Evolutionary conservation across 2,113 vertebrate genomes (phyloP).

Genomic region (Stomatorhinus ivindoensis): DNA sequence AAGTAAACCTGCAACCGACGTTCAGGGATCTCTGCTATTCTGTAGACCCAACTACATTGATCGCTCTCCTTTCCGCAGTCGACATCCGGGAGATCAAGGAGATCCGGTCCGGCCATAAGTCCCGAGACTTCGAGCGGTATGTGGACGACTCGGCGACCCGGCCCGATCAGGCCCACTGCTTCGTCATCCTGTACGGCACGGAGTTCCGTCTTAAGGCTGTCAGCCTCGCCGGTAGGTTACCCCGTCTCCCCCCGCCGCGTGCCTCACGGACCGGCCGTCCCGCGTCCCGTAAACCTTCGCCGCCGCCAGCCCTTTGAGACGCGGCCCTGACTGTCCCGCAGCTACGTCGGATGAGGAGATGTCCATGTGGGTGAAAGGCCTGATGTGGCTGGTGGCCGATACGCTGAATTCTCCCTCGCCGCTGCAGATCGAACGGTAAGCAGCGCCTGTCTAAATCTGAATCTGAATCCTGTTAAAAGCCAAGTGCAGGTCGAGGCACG

Average conservation of each 20-base stretch:
- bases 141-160: conserved; percentile 81
- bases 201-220: conserved; percentile 94
- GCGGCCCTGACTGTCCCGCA: conserved; percentile 36
- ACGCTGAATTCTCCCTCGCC: conserved; percentile 84
- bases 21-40: not conserved
- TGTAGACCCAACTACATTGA: not conserved
- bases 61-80: conserved; percentile 55
- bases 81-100: conserved; percentile 97
- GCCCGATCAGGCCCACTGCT: conserved; percentile 80
- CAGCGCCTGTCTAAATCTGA: not conserved
- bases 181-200: conserved; percentile 88
- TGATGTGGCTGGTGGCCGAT: conserved; percentile 84
- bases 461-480: not conserved
- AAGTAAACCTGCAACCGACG: not conserved
- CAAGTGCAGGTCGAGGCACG: not conserved
- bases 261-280: not conserved
- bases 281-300: not conserved
- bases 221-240: conserved; percentile 80
- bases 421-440: conserved; percentile 89
- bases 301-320: not conserved
- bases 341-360: conserved; percentile 95
- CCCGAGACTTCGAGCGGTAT: conserved; percentile 90
- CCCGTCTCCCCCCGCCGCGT: not conserved
- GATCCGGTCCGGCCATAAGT: conserved; percentile 85
- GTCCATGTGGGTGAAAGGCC: conserved; percentile 96